Conservation (phyloP, 2,797 vertebrate species). For the Micropoecilia bifurca region DNA sequence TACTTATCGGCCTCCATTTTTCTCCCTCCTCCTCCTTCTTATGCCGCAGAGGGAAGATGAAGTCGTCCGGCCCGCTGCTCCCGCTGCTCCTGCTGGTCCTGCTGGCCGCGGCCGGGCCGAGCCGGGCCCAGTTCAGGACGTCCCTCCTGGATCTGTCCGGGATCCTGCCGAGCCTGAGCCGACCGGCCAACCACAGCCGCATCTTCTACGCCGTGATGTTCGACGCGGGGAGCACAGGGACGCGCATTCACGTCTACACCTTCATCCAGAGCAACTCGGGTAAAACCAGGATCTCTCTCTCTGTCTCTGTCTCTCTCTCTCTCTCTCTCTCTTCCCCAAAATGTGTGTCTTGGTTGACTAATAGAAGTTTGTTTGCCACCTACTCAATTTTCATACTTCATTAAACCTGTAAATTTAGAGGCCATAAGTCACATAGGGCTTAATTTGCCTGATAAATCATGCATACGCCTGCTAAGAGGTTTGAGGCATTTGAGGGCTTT, state of each 20-base stretch:
- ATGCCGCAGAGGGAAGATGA: constrained; percentile 72
- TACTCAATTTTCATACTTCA: constrained; percentile 5
- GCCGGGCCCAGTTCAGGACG: constrained; percentile 50
- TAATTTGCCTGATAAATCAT: constrained; percentile 37
- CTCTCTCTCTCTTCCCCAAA: not conserved
- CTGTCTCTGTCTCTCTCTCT: too few relatives aligned
- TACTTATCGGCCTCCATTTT: not conserved
- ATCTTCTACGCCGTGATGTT: constrained; percentile 95
- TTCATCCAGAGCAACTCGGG: constrained; percentile 89
- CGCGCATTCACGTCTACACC: constrained; percentile 94
- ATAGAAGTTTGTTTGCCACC: constrained; percentile 2
- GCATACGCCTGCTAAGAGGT: constrained; percentile 42
- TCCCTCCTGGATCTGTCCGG: constrained; percentile 56
- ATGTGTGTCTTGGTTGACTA: constrained; percentile 10
- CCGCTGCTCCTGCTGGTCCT: constrained; percentile 52
- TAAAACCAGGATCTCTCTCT: constrained; percentile 46
- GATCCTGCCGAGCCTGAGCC: constrained; percentile 77
- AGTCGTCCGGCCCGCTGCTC: constrained; percentile 19
- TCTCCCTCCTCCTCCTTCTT: not conserved
- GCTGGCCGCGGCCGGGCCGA: constrained; percentile 54
- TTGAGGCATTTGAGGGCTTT: constrained; percentile 47
- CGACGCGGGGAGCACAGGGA: constrained; percentile 97
- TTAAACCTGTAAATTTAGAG: constrained; percentile 15
- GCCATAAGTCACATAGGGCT: constrained; percentile 20
- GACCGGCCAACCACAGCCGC: constrained; percentile 84